Evolutionary conservation across 2,888 invertebrate species (phyloP).

Genomic region (Byasa hedistus): DNA sequence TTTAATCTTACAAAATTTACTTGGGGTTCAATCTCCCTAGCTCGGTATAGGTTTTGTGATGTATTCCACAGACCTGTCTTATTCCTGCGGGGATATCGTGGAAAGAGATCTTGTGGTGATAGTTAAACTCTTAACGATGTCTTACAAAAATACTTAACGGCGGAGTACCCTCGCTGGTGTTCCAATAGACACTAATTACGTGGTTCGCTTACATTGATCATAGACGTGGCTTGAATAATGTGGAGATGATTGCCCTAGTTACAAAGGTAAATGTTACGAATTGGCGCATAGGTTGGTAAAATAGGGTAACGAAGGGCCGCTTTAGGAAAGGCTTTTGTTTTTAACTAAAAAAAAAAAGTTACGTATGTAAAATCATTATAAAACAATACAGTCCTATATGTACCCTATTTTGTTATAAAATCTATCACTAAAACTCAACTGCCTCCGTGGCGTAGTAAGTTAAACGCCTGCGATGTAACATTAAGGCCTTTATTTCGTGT

Average conservation of each 20-base stretch:
- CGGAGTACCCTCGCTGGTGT: not conserved
- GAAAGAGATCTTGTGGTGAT: no score
- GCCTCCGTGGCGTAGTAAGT: no score
- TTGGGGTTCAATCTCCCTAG: no score
- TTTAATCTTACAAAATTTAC: no score
- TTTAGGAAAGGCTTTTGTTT: not conserved
- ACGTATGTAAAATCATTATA: not conserved
- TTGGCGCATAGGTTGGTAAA: not conserved
- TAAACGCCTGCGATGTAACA: no score
- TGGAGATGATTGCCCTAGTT: slow-evolving; percentile 1
- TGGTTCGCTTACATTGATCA: slow-evolving; percentile 1
- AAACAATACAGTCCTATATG: not conserved
- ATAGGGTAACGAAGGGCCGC: not conserved
- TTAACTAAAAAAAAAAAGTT: not conserved
- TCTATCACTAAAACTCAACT: no score
- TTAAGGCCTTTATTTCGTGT: no score
- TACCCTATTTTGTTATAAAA: no score
- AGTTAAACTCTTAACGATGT: no score
- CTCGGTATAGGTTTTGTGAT: no score
- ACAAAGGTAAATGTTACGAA: not conserved
- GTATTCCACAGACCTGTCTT: no score
- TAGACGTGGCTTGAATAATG: slow-evolving; percentile 11
- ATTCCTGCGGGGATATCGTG: no score
- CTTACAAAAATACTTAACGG: not conserved
- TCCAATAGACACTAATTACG: slow-evolving; percentile 15